Percentiles rank a stretch among this genome's conserved stretches.
Conservation (phyloP, 2,797 vertebrate genomes). For the Paratrypauchen microcephalus region DNA sequence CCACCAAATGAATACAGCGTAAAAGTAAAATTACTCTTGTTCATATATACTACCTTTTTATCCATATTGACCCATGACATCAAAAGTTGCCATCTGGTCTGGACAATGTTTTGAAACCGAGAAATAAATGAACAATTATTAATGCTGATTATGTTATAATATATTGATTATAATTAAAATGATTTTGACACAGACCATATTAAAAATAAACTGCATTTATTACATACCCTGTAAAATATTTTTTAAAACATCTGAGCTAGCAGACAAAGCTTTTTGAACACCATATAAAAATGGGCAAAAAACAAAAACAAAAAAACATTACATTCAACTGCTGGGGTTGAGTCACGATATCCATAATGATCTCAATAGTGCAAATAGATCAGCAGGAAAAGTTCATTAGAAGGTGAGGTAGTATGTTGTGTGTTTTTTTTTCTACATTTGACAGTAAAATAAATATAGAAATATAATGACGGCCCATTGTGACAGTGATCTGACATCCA, state of each 20-base stretch:
- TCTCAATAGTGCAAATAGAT: constrained; percentile 69
- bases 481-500: not conserved
- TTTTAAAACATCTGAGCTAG: constrained; percentile 23
- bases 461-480: not conserved
- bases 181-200: constrained; percentile 12
- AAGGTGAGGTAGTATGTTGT: constrained; percentile 36
- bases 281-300: constrained; percentile 21
- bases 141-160: too few species aligned
- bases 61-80: not conserved
- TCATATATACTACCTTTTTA: too few species aligned
- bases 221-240: constrained; percentile 48
- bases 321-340: constrained; percentile 45
- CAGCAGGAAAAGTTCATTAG: constrained; percentile 49
- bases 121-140: too few species aligned
- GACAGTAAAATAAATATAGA: constrained; percentile 7
- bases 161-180: not conserved
- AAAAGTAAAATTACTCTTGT: too few species aligned
- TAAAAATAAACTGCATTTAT: constrained; percentile 53
- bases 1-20: too few species aligned
- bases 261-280: constrained; percentile 36
- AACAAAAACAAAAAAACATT: too few species aligned
- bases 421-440: constrained; percentile 5
- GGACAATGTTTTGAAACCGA: not conserved
- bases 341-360: constrained; percentile 24
- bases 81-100: not conserved